Conservation (phyloP, 35 echinoderm and acorn worm genomes). For the Lytechinus pictus region DNA sequence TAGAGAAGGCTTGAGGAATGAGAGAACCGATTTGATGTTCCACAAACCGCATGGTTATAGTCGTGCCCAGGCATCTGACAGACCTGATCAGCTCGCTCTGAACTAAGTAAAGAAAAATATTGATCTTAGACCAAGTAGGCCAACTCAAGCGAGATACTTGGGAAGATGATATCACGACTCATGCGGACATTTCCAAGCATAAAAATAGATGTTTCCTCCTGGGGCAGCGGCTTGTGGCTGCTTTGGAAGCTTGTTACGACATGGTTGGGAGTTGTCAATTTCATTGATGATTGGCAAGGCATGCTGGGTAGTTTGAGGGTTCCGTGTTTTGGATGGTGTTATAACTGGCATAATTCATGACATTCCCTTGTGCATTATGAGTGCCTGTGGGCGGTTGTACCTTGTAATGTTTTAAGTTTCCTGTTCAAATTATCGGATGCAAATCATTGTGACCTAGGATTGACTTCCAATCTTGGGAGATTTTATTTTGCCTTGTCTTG, state of each 20-base stretch:
- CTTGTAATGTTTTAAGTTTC: not conserved
- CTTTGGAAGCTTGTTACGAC: not conserved
- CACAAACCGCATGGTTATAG: not conserved
- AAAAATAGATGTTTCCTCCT: not conserved
- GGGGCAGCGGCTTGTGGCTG: not conserved
- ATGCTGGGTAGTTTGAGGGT: not conserved
- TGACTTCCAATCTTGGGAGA: not conserved
- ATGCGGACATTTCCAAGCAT: not conserved
- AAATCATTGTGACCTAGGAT: not conserved
- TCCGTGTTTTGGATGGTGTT: not conserved
- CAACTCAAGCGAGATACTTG: conserved; percentile 10
- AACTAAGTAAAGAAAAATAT: conserved; percentile 7
- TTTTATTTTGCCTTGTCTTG: not conserved
- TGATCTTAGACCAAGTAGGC: not conserved
- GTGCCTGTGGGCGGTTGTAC: not conserved
- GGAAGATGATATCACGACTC: not conserved
- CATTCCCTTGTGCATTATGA: not conserved
- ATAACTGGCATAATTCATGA: not conserved
- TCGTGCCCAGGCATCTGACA: not conserved
- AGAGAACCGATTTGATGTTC: not conserved
- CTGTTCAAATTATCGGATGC: not conserved
- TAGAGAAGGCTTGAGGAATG: not conserved
- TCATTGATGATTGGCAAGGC: not conserved
- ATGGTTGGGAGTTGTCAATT: conserved; percentile 11
- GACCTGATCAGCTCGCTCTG: not conserved